Evolutionary conservation across 2,113 vertebrate species (phyloP), one percentile per base, ranked within the genome.

Genomic region (Probosciger aterrimus): DNA sequence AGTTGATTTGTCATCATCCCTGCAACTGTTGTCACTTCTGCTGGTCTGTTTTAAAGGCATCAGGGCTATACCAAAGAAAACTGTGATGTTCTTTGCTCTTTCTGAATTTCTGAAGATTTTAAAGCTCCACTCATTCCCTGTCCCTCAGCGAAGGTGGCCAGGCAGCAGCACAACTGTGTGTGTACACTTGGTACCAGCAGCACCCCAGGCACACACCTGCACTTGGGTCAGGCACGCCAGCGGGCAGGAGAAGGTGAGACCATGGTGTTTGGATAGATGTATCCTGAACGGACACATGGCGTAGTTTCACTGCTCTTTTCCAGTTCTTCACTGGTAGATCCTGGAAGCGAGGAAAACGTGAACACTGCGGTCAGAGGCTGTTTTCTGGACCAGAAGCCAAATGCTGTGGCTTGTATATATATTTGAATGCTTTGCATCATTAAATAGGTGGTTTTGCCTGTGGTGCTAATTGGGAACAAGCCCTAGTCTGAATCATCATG

Each of bases 101-200:
- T 63, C 16, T 55, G 44, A 73, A 43, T 44, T 65, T 76, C 49
- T 43, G 27, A 41, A 62, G 50, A 33, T 12, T 28, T 31, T 37
- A 55, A 28, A 35, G 55, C 31, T n/a, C 55, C 55, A n/a, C 20
- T 63, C 30, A 3, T 10, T 50, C 20, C 10, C 53, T 28, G 39
- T 7, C 4, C 28, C 8, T 64, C 19, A 30, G 44, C 0, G 0
- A 31, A 43, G 25, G 57, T 15, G 4, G 7, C 25, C 5, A 5
- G 44, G 49, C 37, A 70, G 37, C 1, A 9, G 9, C 20, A 24
- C 4, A n/a, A 28, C 18, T 3, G 1, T 18, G n/a, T 18, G 4
- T 30, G 13, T 9, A 33, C 9, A 7, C 6, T 15, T 0, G 2
- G 18, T 53, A 24, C 22, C 57, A 86, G 62, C 3, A 16, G 41